A percentile compares a stretch with the other conserved stretches of the same genome.
These are phyloP conservation scores for Melipona quadrifasciata DNA, from an alignment of 1,140 invertebrate species.

Conservation along the genomic window DNA sequence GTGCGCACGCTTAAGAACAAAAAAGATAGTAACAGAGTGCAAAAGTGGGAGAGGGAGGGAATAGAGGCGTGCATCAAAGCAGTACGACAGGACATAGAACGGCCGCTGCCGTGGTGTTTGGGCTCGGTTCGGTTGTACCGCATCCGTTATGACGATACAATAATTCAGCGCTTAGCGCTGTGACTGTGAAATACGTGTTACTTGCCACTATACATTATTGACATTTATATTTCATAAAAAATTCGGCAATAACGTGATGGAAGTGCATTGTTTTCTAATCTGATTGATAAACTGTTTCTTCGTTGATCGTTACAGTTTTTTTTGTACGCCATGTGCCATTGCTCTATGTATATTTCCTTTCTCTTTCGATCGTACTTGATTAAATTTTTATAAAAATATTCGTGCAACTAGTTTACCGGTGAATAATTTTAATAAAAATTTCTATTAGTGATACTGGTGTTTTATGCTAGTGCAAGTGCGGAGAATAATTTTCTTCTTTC, in stretches of 20 bases:
- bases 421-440: conserved; percentile 13
- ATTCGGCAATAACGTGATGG: conserved; percentile 43
- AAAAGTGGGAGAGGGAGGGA: conserved; percentile 37
- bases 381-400: conserved; percentile 31
- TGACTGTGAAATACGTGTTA: conserved; percentile 38
- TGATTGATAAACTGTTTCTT: conserved; percentile 45
- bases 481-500: conserved; percentile 23
- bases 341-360: conserved; percentile 49
- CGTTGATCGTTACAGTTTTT: conserved; percentile 36
- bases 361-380: conserved; percentile 27
- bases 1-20: conserved; percentile 49
- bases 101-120: conserved; percentile 57
- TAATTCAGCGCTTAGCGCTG: conserved; percentile 65
- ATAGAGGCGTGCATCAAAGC: conserved; percentile 50
- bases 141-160: conserved; percentile 67
- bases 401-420: neutral
- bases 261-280: conserved; percentile 52
- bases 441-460: conserved; percentile 37
- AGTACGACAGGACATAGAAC: conserved; percentile 56
- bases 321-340: conserved; percentile 64
- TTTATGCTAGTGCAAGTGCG: conserved; percentile 38
- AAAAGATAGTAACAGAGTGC: conserved; percentile 19
- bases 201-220: conserved; percentile 38
- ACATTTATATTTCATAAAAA: conserved; percentile 41
- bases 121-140: conserved; percentile 60